Conservation (phyloP, 2,888 invertebrate species). For the Drosophila dives region DNA sequence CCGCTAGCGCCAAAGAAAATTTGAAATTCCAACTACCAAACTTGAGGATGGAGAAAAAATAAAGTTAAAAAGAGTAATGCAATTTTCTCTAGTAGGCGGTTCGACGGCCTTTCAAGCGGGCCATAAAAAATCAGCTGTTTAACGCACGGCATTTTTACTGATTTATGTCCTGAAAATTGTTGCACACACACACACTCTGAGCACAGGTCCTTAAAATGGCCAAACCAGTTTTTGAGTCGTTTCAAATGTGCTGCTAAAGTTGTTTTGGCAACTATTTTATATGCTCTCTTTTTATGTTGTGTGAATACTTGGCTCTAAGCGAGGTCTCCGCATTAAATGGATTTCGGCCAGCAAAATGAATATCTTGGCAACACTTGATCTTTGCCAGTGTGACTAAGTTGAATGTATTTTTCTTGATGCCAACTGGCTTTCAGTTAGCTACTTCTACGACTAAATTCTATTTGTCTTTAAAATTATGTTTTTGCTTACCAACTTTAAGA, state of each 20-base stretch:
- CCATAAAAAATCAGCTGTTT: constrained; percentile 74
- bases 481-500: too few species aligned
- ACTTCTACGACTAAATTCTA: background rate
- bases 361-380: constrained; percentile 51
- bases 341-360: constrained; percentile 34
- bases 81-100: constrained; percentile 61
- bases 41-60: constrained; percentile 29
- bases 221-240: constrained; percentile 23
- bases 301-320: constrained; percentile 10
- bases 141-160: constrained; percentile 57
- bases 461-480: too few species aligned
- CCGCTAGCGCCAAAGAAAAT: constrained; percentile 53
- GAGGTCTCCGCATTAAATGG: constrained; percentile 49
- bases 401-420: constrained; percentile 12
- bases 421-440: constrained; percentile 6
- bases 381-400: constrained; percentile 10
- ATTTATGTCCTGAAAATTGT: constrained; percentile 66
- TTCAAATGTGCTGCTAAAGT: constrained; percentile 32
- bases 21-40: constrained; percentile 73
- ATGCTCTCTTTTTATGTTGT: constrained; percentile 13
- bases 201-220: constrained; percentile 14
- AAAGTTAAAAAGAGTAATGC: constrained; percentile 43
- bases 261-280: constrained; percentile 70
- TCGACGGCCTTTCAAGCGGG: constrained; percentile 62
- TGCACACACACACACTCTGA: constrained; percentile 38